phyloP scores from a whole-genome alignment of 2,888 invertebrate genomes.

The Lasiommata megera region DNA sequence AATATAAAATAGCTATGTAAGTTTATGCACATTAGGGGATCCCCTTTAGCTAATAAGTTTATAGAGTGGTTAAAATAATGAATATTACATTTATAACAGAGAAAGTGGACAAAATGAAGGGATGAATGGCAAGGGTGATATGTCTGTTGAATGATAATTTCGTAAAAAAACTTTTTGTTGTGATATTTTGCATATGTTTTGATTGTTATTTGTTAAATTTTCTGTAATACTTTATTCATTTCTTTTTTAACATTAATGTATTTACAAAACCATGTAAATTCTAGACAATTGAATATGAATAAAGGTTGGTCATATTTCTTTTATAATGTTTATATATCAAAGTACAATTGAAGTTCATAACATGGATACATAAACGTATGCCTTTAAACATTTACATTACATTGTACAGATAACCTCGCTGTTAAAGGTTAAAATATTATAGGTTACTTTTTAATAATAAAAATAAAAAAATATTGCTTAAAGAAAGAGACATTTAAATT shows the following conservation, averaged over 20 bases:
- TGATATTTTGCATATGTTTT: slow-evolving; percentile 16
- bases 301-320: background rate
- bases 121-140: background rate
- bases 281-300: background rate
- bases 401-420: background rate
- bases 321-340: background rate
- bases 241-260: background rate
- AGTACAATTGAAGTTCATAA: background rate
- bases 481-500: background rate
- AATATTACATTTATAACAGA: slow-evolving; percentile 12
- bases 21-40: slow-evolving; percentile 16
- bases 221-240: background rate
- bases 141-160: background rate
- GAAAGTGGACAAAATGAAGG: background rate
- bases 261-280: background rate
- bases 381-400: background rate
- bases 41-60: slow-evolving; percentile 23
- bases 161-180: slow-evolving; percentile 13
- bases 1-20: slow-evolving; percentile 4
- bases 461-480: background rate
- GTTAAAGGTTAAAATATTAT: background rate
- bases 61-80: slow-evolving; percentile 14
- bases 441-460: background rate
- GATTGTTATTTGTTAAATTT: slow-evolving; percentile 15
- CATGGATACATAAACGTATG: background rate